Percentiles rank a stretch among this genome's conserved stretches.
These are phyloP conservation scores for Ruditapes philippinarum DNA, from an alignment of 1,140 invertebrate genomes.

Conservation along the genomic window DNA sequence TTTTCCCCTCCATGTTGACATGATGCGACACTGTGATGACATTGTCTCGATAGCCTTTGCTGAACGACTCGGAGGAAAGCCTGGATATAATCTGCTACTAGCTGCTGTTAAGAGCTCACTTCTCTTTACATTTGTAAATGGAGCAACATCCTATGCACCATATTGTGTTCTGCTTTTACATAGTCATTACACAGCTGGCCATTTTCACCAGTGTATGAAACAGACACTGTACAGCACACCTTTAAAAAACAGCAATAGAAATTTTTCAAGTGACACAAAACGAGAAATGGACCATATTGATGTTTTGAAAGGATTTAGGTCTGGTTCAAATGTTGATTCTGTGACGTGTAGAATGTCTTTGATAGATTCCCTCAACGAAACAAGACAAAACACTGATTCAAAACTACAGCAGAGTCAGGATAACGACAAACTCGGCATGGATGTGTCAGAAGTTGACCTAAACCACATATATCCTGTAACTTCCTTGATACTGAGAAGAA, in stretches of 20 bases:
- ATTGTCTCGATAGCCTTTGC: conserved; percentile 24
- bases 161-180: conserved; percentile 3
- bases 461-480: conserved; percentile 5
- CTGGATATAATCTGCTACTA: conserved; percentile 30
- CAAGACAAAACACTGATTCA: neutral
- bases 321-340: neutral
- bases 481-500: conserved; percentile 10
- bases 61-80: conserved; percentile 34
- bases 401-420: neutral
- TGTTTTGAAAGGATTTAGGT: conserved; percentile 39
- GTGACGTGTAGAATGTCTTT: conserved; percentile 13
- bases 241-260: neutral
- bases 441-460: neutral
- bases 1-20: conserved; percentile 54
- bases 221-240: conserved; percentile 37
- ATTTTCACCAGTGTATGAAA: conserved; percentile 47
- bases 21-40: conserved; percentile 61
- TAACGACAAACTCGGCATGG: neutral
- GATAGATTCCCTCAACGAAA: conserved; percentile 25
- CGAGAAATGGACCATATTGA: conserved; percentile 56
- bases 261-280: conserved; percentile 42
- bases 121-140: conserved; percentile 44
- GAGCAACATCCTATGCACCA: conserved; percentile 33
- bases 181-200: conserved; percentile 20
- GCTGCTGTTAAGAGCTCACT: conserved; percentile 8